A percentile compares a stretch with the other conserved stretches of the same genome.
phyloP scores from a whole-genome alignment of 2,113 vertebrate genomes.

The Podiceps cristatus region DNA sequence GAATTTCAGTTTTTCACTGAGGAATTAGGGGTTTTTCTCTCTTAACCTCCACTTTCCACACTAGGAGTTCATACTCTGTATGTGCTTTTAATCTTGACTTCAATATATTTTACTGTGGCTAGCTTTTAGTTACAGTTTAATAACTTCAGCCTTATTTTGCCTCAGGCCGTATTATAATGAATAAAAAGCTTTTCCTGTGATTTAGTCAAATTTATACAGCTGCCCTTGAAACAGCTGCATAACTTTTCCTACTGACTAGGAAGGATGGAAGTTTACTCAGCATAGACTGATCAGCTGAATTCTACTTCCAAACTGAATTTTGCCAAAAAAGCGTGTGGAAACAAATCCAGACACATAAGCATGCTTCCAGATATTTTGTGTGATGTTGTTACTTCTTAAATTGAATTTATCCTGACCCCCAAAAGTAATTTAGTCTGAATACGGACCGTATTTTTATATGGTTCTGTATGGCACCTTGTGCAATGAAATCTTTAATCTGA shows the following conservation, averaged over 20 bases:
- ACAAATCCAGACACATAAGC: background rate
- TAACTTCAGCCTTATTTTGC: slow-evolving; percentile 68
- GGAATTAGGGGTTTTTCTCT: background rate
- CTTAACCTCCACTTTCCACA: background rate
- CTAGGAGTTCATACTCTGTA: slow-evolving; percentile 35
- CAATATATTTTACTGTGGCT: slow-evolving; percentile 61
- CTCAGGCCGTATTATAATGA: slow-evolving; percentile 52
- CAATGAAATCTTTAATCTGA: background rate
- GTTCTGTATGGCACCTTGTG: background rate
- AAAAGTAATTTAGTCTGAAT: background rate
- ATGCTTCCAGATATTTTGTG: background rate
- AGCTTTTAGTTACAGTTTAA: slow-evolving; percentile 61
- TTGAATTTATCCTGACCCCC: background rate
- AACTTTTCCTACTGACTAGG: slow-evolving; percentile 53
- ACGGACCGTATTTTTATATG: background rate
- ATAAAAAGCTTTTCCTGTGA: slow-evolving; percentile 58
- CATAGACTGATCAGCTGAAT: background rate
- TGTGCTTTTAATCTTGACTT: slow-evolving; percentile 58
- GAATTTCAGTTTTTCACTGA: background rate
- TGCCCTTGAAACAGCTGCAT: slow-evolving; percentile 65
- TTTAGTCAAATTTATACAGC: slow-evolving; percentile 71
- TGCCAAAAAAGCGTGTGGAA: background rate
- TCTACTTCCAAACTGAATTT: background rate
- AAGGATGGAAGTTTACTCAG: slow-evolving; percentile 41
- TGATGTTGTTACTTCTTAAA: background rate